Evolutionary conservation across 2,113 vertebrate genomes (phyloP), one percentile per base, ranked within the genome.

Genomic region (Ascaphus truei): DNA sequence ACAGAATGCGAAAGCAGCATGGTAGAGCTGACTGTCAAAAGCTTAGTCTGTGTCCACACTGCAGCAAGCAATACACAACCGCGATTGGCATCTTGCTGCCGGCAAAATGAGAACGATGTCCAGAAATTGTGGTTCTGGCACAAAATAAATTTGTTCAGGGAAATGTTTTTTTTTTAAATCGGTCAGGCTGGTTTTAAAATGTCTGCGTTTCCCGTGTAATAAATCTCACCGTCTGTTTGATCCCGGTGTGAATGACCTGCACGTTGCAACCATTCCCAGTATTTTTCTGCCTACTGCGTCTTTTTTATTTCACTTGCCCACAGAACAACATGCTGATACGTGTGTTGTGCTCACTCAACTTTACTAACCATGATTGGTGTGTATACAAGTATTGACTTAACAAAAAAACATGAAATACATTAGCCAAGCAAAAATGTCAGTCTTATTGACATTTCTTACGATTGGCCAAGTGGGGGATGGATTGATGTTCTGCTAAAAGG

Each of bases 381-480:
- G 43, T 37, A 29, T 39, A 36, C 55, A 39, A 16, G 1, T 69
- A 69, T 69, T 39, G 56, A 69, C 29, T 27, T 12, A 47, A 50
- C 27, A 50, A 48, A 41, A 60, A 33, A n/a, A 23, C n/a, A n/a
- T 1, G 8, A 59, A 66, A 64, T 75, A 55, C 75, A 73, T 74
- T 76, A 53, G 74, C 74, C 76, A 75, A 67, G 79, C 74, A 76
- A 60, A 72, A 73, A 73, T 75, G 72, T 80, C 72, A 77, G 77
- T 77, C 71, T 4, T 79, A 81, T 81, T 82, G 81, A 77, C 79
- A 79, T 61, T 79, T 75, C 23, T 74, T n/a, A 76, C 3, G 0
- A 50, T 8, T 74, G 76, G 75, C 78, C 74, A 76, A 68, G 5
- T 25, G 80, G 74, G 68, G n/a, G 65, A 63, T 71, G 66, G 80